Evolutionary conservation across 2,888 invertebrate species (phyloP), one percentile per base, ranked within the genome.

Genomic region (Drosophila fungiperda): DNA sequence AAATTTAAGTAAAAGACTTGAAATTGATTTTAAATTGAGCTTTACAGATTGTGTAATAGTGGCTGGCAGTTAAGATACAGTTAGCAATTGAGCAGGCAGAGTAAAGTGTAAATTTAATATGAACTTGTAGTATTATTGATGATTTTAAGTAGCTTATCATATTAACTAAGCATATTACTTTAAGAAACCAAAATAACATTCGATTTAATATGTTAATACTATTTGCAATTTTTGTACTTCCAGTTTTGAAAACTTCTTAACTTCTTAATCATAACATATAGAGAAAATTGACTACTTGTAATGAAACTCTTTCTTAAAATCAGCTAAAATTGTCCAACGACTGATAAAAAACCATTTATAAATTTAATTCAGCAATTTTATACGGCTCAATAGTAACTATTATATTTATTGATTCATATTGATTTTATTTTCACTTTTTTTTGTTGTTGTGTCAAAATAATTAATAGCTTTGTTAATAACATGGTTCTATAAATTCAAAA

Each of bases 11-110:
- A 81, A 86, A 74, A 86, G 70, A 78, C 59, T 42, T 38, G 49
- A 68, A 88, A 88, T 88, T 83, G 80, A 88, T 85, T 87, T 87
- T 63, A 65, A 84, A 76, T 75, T 64, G 68, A 48, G 55, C 64
- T 48, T 61, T 66, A 45, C 60, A 58, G 57, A 50, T 85, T 87
- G 62, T 70, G 88, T 73, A 82, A 87, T 38, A 59, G 50, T 55
- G 49, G 52, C 33, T 20, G 52, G 32, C 36, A 64, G 61, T 42
- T 54, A 35, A 35, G 32, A 38, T 49, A 26, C 45, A 38, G 40
- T 49, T 61, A 11, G 4, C 23, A 7, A 17, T 59, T 50, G 23
- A 1, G 48, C 5, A 29, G 23, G 49, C 12, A 0, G 12, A 32
- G 12, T 17, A 32, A 23, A 23, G n/a, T 6, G 26, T 12, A 11